Percentiles rank a stretch among this genome's conserved stretches.
These are phyloP conservation scores for Sebastes diploproa DNA, from an alignment of 2,797 vertebrate species.

Conservation along the genomic window DNA sequence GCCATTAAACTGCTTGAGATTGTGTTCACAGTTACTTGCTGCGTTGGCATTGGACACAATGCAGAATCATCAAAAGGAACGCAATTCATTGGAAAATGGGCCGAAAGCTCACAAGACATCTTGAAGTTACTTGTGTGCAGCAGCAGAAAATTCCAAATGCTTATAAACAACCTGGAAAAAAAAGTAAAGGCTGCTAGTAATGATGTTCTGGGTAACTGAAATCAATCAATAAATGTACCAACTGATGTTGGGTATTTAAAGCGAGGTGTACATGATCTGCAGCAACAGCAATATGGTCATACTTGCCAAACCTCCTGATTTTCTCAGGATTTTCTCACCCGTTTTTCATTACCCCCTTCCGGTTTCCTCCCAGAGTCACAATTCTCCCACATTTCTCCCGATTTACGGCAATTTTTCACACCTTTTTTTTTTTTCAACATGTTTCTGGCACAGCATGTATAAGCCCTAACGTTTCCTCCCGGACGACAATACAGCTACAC, in stretches of 20 bases:
- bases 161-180: too few relatives aligned
- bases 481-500: too few relatives aligned
- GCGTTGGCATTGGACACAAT: neutral
- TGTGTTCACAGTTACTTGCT: neutral
- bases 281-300: neutral
- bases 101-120: neutral
- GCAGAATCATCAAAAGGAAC: neutral
- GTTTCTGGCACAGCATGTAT: too few relatives aligned
- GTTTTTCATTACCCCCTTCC: fast-evolving
- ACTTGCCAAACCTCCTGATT: too few relatives aligned
- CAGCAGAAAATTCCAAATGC: neutral
- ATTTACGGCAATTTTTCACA: too few relatives aligned
- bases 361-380: too few relatives aligned
- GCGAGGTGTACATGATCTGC: neutral
- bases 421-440: too few relatives aligned
- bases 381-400: too few relatives aligned
- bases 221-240: neutral
- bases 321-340: too few relatives aligned
- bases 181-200: neutral
- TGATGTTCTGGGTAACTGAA: neutral
- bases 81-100: neutral
- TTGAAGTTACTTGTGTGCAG: neutral
- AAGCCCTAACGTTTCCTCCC: too few relatives aligned
- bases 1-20: neutral
- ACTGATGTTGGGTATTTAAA: neutral